Conservation (phyloP, 2,888 invertebrate genomes). For the Liodrosophila aerea region DNA sequence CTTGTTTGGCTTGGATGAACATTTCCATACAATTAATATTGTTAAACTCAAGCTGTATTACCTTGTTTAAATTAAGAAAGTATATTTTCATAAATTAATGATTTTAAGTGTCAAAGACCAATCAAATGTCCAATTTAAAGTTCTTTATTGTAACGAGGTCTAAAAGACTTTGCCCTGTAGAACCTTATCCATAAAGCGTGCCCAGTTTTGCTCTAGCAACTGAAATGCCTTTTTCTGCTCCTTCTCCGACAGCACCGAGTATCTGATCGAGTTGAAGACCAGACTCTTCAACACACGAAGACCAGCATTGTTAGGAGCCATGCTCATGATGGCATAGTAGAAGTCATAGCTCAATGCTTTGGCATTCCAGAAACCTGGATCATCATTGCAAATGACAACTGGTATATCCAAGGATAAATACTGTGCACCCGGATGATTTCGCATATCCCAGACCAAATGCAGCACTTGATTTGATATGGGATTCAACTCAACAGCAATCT, state of each 20-base stretch:
- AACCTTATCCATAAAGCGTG: constrained; percentile 72
- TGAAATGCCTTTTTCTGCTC: constrained; percentile 66
- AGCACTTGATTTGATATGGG: constrained; percentile 83
- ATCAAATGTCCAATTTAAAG: no score
- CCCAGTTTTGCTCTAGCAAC: constrained; percentile 72
- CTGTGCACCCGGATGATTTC: constrained; percentile 86
- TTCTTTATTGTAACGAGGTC: neutral
- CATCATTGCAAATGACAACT: constrained; percentile 86
- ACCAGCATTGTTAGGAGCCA: constrained; percentile 85
- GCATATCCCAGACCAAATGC: constrained; percentile 84
- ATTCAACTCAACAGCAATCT: constrained; percentile 80
- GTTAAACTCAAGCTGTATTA: no score
- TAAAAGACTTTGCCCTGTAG: constrained; percentile 67
- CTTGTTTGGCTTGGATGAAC: no score
- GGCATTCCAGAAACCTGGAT: constrained; percentile 86
- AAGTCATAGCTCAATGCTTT: constrained; percentile 86
- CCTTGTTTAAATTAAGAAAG: no score
- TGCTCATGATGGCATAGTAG: constrained; percentile 87
- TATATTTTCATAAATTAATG: no score
- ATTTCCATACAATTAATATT: no score
- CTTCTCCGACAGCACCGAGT: constrained; percentile 64
- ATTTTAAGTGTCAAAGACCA: no score
- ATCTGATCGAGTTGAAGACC: constrained; percentile 85
- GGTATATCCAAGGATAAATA: constrained; percentile 85
- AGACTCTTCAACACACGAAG: constrained; percentile 85